Conservation (phyloP, 2,113 vertebrate species). For the Sprattus sprattus region DNA sequence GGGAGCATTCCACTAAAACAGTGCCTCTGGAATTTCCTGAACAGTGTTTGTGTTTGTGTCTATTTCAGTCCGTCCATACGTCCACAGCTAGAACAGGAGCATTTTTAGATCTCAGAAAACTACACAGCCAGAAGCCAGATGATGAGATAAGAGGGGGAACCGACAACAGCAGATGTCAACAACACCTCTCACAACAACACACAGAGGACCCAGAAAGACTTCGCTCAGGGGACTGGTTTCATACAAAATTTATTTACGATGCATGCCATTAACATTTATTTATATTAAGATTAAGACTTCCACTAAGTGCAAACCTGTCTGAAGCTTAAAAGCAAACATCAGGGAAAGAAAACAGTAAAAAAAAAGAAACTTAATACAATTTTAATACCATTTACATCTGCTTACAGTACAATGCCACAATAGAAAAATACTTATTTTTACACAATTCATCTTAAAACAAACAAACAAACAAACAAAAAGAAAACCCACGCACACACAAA, state of each 20-base stretch:
- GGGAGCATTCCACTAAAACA: neutral
- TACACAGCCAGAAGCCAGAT: neutral
- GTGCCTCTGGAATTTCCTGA: neutral
- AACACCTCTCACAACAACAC: neutral
- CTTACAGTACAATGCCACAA: constrained; percentile 49
- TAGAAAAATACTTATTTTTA: constrained; percentile 52
- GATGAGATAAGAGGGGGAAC: neutral
- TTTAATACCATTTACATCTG: constrained; percentile 56
- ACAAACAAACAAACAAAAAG: constrained; percentile 55
- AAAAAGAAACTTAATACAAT: constrained; percentile 50
- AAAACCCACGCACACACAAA: constrained; percentile 51
- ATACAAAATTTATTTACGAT: constrained; percentile 61
- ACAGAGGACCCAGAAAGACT: neutral
- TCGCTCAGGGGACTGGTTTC: constrained; percentile 49
- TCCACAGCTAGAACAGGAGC: neutral
- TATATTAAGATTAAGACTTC: constrained; percentile 56
- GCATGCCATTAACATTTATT: constrained; percentile 65
- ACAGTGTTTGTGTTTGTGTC: neutral
- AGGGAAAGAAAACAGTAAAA: constrained; percentile 52
- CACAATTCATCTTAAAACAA: constrained; percentile 54
- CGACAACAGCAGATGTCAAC: neutral
- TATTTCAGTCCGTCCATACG: neutral
- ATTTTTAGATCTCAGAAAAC: neutral
- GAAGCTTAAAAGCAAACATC: constrained; percentile 58
- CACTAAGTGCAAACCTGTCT: constrained; percentile 72